These are phyloP conservation scores for Erythrolamprus reginae DNA, from an alignment of 2,113 vertebrate species.

Conservation along the genomic window DNA sequence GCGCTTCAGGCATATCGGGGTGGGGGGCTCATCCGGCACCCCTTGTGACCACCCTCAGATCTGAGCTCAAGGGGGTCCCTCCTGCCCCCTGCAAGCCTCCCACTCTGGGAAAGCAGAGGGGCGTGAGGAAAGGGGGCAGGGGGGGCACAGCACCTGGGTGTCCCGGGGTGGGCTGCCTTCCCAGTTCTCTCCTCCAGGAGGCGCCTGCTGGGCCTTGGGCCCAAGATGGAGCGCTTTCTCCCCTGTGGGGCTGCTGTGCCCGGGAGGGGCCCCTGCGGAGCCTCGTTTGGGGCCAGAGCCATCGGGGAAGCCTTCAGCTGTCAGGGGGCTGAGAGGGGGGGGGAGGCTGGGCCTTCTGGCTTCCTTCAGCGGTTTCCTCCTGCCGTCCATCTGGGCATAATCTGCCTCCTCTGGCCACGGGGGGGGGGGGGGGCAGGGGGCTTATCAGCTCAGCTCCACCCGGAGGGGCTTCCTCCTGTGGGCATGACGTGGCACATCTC, in stretches of 20 bases:
- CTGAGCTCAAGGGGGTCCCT: neutral
- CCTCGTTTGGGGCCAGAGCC: too few species aligned
- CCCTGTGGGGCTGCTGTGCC: neutral
- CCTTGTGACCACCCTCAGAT: neutral
- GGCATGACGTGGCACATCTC: neutral
- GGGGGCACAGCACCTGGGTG: neutral
- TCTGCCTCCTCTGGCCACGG: neutral
- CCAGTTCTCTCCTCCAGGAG: neutral
- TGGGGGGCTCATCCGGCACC: neutral
- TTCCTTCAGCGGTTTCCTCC: neutral
- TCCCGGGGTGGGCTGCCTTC: neutral
- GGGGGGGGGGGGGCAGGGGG: too few species aligned
- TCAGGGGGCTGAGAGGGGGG: neutral
- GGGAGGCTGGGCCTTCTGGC: too few species aligned
- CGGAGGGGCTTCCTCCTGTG: neutral
- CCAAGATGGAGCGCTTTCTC: neutral
- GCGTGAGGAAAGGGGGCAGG: neutral
- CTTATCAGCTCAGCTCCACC: neutral
- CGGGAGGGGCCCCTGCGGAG: neutral
- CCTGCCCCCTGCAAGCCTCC: neutral
- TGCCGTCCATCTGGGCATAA: neutral
- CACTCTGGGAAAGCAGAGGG: neutral
- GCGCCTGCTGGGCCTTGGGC: neutral
- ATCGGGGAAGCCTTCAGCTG: too few species aligned
- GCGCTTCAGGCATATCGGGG: rapidly evolving